Evolutionary conservation across 2,888 invertebrate genomes (phyloP).

Genomic region (Perizoma flavofasciatum): DNA sequence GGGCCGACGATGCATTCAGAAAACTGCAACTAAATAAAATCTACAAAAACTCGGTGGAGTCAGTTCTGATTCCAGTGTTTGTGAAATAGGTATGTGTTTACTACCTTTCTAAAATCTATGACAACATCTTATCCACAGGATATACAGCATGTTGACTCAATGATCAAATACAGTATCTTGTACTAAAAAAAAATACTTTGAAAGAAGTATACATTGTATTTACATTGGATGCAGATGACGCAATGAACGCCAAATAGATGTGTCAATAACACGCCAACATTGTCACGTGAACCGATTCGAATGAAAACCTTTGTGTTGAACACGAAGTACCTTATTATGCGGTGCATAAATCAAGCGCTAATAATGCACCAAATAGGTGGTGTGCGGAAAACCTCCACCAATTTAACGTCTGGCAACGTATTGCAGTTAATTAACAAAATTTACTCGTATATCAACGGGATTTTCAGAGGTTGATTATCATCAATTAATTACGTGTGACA

Average conservation of each 20-base stretch:
- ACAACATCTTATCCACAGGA: no score
- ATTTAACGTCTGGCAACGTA: constrained; percentile 29
- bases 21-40: constrained; percentile 18
- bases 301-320: constrained; percentile 24
- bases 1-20: constrained; percentile 33
- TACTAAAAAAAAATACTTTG: no score
- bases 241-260: constrained; percentile 11
- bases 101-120: no score
- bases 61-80: not conserved
- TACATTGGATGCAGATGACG: constrained; percentile 11
- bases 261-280: constrained; percentile 25
- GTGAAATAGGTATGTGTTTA: no score
- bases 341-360: constrained; percentile 36
- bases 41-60: constrained; percentile 7
- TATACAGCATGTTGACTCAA: no score
- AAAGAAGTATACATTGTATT: no score
- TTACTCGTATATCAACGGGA: constrained; percentile 11
- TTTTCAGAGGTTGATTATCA: constrained; percentile 17
- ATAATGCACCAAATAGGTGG: constrained; percentile 33
- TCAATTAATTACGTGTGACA: constrained; percentile 3
- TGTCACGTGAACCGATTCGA: constrained; percentile 16
- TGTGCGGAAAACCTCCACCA: constrained; percentile 25
- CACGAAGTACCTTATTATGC: constrained; percentile 31
- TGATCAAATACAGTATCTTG: no score
- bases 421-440: constrained; percentile 34